Evolutionary conservation across 2,113 vertebrate species (phyloP), one percentile per base, ranked within the genome.

Genomic region (Hippocampus comes): DNA sequence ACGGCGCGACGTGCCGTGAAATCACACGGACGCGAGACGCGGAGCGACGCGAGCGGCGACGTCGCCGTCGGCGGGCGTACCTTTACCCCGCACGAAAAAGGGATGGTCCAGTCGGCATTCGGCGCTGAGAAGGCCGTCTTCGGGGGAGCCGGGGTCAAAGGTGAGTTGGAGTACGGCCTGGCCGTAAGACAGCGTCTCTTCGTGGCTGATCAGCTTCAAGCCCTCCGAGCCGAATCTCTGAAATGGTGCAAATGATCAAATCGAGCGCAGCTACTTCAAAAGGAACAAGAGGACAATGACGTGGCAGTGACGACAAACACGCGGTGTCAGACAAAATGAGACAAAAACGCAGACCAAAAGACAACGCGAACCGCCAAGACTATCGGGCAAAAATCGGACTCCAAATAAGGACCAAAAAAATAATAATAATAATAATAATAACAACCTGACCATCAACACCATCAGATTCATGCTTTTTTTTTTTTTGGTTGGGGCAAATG

Each of bases 51-150:
- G 27, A 30, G 30, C 30, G 30, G 30, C 34, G 34, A 6, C 34
- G 34, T 0, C 27, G 30, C 30, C 2, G 30, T 3, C 34, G 34
- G 5, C 34, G 34, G 34, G 23, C 23, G 57, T 94, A 99, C 97
- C 97, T 97, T 99, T 99, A 87, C 94, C 96, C 94, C 95, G 98
- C 78, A 98, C 96, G 90, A 96, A 99, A 88, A 98, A 99, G 65
- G 97, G 97, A 80, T 99, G 97, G 89, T 96, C 97, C 38, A 97
- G 84, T 86, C 95, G 93, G 92, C 97, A 99, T 86, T 99, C 97
- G 8, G 96, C 95, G 0, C 95, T 96, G 78, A 99, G 91, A 87
- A 94, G 90, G 30, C 94, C 93, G 65, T 95, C 91, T 83, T 95
- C 95, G 27, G 92, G 87, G 86, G 95, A 98, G 87, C 96, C 96